Base-by-base conservation (phyloP, 2,113 vertebrate genomes). In the Periophthalmodon schlosseri region DNA sequence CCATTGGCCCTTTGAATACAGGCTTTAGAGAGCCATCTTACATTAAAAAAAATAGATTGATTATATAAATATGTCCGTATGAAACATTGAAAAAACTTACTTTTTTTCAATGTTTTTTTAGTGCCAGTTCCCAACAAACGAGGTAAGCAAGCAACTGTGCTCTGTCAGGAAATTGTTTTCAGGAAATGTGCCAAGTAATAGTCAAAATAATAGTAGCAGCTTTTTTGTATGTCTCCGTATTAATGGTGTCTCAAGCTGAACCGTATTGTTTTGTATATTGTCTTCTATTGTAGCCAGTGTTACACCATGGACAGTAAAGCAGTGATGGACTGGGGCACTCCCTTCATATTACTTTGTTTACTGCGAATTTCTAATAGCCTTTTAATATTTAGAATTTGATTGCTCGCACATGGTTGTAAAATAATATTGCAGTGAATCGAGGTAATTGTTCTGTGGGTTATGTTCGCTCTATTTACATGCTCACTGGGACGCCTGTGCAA, bases 61-160 rank as follows among this genome's bases (percentile, higher is more conserved):
- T 24, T 28, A 64, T 34, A 5, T 18, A 16, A 44, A 67, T 10
- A 44, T 10, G 24, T 69, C 46, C 63, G 34, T 20, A 54, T 75
- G 58, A 67, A 77, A 88, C 63, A 56, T 33, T 63, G 73, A 81
- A 78, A 84, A 83, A 84, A 77, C 85, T 73, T 79, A 73, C 87
- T 89, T 64, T 28, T 28, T 28, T 28, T 28, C 28, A 28, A 33
- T 64, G 33, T 34, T 83, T 91, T 93, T 93, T 83, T 92, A 93
- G 93, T 93, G 89, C 69, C 85, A 57, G 88, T 91, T 33, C 80
- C 85, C 84, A 91, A 72, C 84, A 93, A 84, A 77, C 91, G 89
- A 94, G 92, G 92, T 94, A 92, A 86, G 92, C 86, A 12, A 71
- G 44, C 71, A 4, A 73, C 56, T 84, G 78, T 87, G 18, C 61